Evolutionary conservation across 2,797 vertebrate species (phyloP).

Genomic region (Peromyscus nudipes): DNA sequence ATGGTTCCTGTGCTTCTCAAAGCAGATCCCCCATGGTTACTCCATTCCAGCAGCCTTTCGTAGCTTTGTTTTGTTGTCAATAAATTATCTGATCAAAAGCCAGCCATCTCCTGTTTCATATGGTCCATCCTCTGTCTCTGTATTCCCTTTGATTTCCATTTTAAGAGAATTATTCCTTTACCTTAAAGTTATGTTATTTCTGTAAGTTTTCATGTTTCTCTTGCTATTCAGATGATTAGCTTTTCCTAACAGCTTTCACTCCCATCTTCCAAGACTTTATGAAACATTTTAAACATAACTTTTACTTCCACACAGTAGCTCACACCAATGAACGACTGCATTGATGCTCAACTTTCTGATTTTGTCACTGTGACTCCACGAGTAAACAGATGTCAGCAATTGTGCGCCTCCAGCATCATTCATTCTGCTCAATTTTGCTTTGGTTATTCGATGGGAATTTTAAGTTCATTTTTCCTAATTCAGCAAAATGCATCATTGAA

Average conservation of each 20-base stretch:
- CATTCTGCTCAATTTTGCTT: too few species aligned
- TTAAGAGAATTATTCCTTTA: constrained; percentile 4
- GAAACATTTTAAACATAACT: background rate
- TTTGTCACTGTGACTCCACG: background rate
- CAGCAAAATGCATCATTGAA: background rate
- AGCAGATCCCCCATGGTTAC: background rate
- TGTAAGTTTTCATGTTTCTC: background rate
- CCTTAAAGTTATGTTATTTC: background rate
- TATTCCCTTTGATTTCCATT: background rate
- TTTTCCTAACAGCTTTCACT: background rate
- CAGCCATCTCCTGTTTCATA: background rate
- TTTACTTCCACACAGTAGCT: background rate
- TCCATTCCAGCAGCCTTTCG: background rate
- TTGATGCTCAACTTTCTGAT: background rate
- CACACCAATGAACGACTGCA: background rate
- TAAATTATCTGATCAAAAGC: background rate
- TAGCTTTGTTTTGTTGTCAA: background rate
- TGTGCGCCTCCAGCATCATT: accelerated
- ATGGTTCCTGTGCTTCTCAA: background rate
- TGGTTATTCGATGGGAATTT: background rate
- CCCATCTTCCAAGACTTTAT: background rate
- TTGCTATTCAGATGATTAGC: background rate
- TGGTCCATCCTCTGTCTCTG: background rate
- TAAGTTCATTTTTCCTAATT: background rate
- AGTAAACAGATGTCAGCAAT: background rate